These are phyloP conservation scores for Eurystomus glaucurus DNA, from an alignment of 2,797 vertebrate species.

Conservation along the genomic window DNA sequence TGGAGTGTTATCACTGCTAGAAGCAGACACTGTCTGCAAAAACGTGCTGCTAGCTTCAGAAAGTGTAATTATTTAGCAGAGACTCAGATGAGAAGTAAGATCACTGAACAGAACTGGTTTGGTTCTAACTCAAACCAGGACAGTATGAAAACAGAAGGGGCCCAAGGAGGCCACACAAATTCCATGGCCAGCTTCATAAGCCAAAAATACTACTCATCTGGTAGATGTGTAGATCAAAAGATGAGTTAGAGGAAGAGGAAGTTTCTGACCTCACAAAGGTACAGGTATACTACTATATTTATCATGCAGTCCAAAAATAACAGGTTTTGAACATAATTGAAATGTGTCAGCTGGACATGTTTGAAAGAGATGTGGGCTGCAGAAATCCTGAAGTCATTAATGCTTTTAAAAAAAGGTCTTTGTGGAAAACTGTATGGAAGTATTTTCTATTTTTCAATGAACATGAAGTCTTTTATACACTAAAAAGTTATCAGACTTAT, in stretches of 20 bases:
- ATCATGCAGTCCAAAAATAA: background rate
- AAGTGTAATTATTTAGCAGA: too few relatives aligned
- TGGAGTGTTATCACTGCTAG: too few relatives aligned
- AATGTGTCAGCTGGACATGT: fast-evolving
- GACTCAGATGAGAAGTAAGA: too few relatives aligned
- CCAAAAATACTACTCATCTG: background rate
- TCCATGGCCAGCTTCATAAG: background rate
- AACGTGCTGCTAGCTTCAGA: too few relatives aligned
- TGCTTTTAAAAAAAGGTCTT: background rate
- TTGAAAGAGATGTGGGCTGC: background rate
- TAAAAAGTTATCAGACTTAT: background rate
- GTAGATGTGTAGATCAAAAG: background rate
- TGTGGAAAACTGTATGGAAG: background rate
- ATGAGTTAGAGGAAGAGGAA: background rate
- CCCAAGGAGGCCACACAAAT: background rate
- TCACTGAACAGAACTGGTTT: too few relatives aligned
- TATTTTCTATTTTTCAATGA: background rate
- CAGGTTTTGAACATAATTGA: background rate
- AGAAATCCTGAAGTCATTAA: background rate
- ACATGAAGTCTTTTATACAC: background rate
- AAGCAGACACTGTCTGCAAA: too few relatives aligned
- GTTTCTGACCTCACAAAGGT: background rate
- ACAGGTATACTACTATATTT: background rate
- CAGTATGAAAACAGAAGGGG: background rate
- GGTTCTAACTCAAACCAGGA: too few relatives aligned